Percentiles rank a stretch among this genome's conserved stretches.
Evolutionary conservation across 2,888 invertebrate species (phyloP).

Genomic region (Lasioglossum zephyrum): DNA sequence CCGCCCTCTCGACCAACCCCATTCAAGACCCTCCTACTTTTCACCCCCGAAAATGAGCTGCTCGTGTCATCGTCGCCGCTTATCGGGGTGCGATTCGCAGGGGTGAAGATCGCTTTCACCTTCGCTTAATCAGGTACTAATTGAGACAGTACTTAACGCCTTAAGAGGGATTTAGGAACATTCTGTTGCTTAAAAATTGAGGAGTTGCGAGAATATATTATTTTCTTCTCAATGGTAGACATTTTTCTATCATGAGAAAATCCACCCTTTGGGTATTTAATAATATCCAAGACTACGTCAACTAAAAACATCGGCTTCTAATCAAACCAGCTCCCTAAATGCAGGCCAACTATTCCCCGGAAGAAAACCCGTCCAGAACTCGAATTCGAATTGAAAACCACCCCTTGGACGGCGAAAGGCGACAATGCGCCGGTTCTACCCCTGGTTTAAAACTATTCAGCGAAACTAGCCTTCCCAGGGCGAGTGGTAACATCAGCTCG

Average conservation of each 20-base stretch:
- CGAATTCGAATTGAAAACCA: neutral
- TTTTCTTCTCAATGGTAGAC: too few species aligned
- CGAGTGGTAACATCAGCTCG: slow-evolving; percentile 16
- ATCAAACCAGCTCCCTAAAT: neutral
- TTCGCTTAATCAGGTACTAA: slow-evolving; percentile 23
- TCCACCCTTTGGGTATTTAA: neutral
- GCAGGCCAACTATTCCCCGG: neutral
- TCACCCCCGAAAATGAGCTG: slow-evolving; percentile 32
- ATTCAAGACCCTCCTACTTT: slow-evolving; percentile 72
- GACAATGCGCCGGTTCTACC: neutral
- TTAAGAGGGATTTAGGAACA: neutral
- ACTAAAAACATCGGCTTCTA: neutral
- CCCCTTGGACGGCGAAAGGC: neutral
- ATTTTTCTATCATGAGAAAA: neutral
- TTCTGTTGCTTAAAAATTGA: too few species aligned
- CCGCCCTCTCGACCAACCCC: slow-evolving; percentile 54
- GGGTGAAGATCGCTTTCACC: slow-evolving; percentile 57
- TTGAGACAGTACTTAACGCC: neutral
- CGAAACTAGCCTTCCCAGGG: neutral
- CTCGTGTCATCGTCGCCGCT: slow-evolving; percentile 53
- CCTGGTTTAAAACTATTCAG: neutral
- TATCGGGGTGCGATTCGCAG: slow-evolving; percentile 61
- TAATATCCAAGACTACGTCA: neutral
- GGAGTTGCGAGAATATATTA: too few species aligned
- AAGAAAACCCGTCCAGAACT: neutral